Conservation (phyloP, 2,888 invertebrate genomes). For the Drosophila vallismaia region DNA sequence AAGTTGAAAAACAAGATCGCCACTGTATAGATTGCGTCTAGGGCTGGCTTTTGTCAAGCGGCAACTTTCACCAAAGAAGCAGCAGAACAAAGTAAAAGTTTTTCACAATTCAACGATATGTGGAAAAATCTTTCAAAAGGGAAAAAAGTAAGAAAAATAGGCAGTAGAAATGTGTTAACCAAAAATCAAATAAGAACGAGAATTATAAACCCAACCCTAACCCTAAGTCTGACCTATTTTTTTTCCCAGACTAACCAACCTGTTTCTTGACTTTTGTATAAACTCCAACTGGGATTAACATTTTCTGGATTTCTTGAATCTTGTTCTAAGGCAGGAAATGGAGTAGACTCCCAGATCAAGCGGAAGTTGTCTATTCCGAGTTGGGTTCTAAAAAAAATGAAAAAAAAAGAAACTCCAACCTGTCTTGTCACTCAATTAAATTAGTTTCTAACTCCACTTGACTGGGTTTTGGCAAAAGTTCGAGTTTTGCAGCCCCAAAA, state of each 20-base stretch:
- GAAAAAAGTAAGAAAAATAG: conserved; percentile 25
- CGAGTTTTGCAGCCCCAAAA: conserved; percentile 18
- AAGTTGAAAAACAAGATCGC: conserved; percentile 22
- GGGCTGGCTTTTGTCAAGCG: conserved; percentile 29
- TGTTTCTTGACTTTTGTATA: background rate
- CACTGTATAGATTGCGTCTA: conserved; percentile 31
- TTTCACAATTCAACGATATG: conserved; percentile 57
- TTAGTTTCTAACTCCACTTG: conserved; percentile 12
- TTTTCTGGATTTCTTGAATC: conserved; percentile 11
- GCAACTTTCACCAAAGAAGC: conserved; percentile 68
- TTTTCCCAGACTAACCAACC: conserved; percentile 5
- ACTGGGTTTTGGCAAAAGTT: background rate
- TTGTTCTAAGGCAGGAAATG: background rate
- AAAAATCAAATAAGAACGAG: conserved; percentile 68
- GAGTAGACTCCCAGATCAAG: background rate
- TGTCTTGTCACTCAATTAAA: conserved; percentile 16
- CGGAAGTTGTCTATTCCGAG: conserved; percentile 11
- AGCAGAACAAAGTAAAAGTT: conserved; percentile 72
- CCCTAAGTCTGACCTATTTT: conserved; percentile 28
- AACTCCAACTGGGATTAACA: conserved; percentile 5
- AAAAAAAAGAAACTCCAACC: background rate
- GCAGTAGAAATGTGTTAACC: conserved; percentile 67
- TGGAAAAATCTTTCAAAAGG: conserved; percentile 50
- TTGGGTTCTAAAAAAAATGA: background rate
- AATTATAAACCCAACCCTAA: conserved; percentile 44